Evolutionary conservation across 2,797 vertebrate species (phyloP).

Genomic region (Clarias fuscus): DNA sequence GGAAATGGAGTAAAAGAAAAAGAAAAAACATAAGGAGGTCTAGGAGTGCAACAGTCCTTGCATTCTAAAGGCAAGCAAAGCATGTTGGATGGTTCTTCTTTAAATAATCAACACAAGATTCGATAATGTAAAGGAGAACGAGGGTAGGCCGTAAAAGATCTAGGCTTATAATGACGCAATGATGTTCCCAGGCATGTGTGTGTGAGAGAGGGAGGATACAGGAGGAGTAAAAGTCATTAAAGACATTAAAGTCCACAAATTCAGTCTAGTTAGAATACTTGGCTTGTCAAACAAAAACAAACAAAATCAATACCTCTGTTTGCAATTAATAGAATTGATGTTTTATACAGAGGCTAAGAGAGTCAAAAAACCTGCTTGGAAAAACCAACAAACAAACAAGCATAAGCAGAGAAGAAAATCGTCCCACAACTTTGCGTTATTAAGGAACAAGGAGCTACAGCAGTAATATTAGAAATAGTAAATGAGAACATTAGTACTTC

Average conservation of each 20-base stretch:
- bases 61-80: not conserved
- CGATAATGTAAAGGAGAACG: not conserved
- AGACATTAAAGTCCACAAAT: no score
- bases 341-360: slow-evolving; percentile 63
- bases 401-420: slow-evolving; percentile 56
- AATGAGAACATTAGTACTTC: slow-evolving; percentile 62
- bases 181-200: not conserved
- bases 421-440: slow-evolving; percentile 48
- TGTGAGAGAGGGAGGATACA: not conserved
- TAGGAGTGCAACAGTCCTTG: slow-evolving; percentile 22
- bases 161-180: slow-evolving; percentile 11
- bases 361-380: slow-evolving; percentile 48
- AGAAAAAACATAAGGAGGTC: not conserved
- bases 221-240: not conserved
- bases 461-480: slow-evolving; percentile 53
- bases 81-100: slow-evolving; percentile 12
- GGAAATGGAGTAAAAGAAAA: not conserved
- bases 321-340: slow-evolving; percentile 45
- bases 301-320: not conserved
- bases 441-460: slow-evolving; percentile 66
- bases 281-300: not conserved
- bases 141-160: slow-evolving; percentile 14
- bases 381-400: slow-evolving; percentile 43
- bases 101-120: slow-evolving; percentile 26
- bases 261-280: slow-evolving; percentile 1